Evolutionary conservation across 1,140 invertebrate species (phyloP).

Genomic region (Sminthurinus signatus): DNA sequence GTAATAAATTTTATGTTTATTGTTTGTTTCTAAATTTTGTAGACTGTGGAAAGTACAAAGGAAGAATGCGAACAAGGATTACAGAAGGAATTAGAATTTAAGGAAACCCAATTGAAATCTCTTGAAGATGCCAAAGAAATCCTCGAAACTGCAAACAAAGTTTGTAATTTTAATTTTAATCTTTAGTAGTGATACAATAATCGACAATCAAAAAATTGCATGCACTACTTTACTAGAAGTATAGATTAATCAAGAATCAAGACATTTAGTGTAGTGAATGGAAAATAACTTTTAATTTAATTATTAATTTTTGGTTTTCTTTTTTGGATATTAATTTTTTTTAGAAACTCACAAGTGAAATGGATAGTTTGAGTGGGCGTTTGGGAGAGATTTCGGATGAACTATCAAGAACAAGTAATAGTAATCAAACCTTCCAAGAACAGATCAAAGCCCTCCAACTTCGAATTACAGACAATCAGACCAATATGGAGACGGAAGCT

Average conservation of each 20-base stretch:
- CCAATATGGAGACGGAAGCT: conserved; percentile 28
- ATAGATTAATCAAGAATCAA: too few relatives aligned
- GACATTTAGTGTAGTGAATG: too few relatives aligned
- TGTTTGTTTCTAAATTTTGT: conserved; percentile 5
- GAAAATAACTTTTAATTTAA: background rate
- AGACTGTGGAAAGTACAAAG: conserved; percentile 30
- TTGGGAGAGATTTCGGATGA: conserved; percentile 12
- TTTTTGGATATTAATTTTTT: too few relatives aligned
- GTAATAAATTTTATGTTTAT: conserved; percentile 1
- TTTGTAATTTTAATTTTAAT: background rate
- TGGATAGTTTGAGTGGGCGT: conserved; percentile 56
- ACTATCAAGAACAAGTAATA: conserved; percentile 7
- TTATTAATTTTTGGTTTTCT: background rate
- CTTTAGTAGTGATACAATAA: too few relatives aligned
- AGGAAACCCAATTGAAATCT: conserved; percentile 9
- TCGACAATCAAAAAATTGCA: too few relatives aligned
- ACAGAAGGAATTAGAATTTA: conserved; percentile 7
- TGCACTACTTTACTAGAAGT: too few relatives aligned
- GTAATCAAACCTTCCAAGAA: conserved; percentile 15
- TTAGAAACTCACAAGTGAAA: conserved; percentile 58
- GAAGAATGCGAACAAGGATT: conserved; percentile 12
- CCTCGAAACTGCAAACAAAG: conserved; percentile 16
- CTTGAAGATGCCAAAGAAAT: conserved; percentile 6
- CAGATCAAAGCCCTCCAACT: conserved; percentile 26
- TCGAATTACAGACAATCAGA: conserved; percentile 30